Base-by-base conservation (phyloP, 2,113 vertebrate genomes). In the Microtus ochrogaster region DNA sequence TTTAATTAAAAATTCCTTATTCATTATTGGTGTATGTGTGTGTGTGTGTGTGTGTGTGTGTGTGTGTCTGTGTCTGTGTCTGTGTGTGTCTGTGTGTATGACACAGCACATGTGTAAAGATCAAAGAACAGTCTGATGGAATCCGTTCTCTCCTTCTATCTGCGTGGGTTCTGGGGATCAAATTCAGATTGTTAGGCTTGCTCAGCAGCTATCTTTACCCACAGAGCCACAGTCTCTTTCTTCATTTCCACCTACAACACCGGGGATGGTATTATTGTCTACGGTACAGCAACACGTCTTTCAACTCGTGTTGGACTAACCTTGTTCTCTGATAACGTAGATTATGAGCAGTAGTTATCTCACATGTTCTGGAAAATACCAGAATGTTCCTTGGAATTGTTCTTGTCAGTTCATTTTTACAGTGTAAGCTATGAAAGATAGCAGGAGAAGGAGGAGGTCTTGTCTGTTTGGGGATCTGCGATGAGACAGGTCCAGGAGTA, bases 281-380 rank as follows among this genome's bases (percentile, higher is more conserved):
- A 28, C 26, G 28, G 66, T 81, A 24, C 12, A 41, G 68, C 76
- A 79, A 11, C 74, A 95, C 5, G 63, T 55, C 63, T 81, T 92
- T 68, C 28, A 92, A 0, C 3, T n/a, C 36, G 8, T 65, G 70
- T 84, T 88, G 76, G 70, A 47, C 10, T 70, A 86, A 68, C 68
- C 55, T 76, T 92, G n/a, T 49, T 95, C 65, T 76, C 66, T 21
- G 74, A 6, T 76, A 95, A 90, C 79, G 79, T 28, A 82, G 36
- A 84, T 11, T 49, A 61, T 74, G 88, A 90, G 41, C 44, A 74
- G 70, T 2, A 16, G 70, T 90, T 82, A 84, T 41, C 63, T 90
- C 58, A 41, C 8, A 24, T 4, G 39, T 70, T 65, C 84, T 94
- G 85, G 22, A 88, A 91, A 89, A 89, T 89, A 47, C 11, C 19